These are phyloP conservation scores for Gobio gobio DNA, from an alignment of 2,113 vertebrate genomes.

Conservation along the genomic window DNA sequence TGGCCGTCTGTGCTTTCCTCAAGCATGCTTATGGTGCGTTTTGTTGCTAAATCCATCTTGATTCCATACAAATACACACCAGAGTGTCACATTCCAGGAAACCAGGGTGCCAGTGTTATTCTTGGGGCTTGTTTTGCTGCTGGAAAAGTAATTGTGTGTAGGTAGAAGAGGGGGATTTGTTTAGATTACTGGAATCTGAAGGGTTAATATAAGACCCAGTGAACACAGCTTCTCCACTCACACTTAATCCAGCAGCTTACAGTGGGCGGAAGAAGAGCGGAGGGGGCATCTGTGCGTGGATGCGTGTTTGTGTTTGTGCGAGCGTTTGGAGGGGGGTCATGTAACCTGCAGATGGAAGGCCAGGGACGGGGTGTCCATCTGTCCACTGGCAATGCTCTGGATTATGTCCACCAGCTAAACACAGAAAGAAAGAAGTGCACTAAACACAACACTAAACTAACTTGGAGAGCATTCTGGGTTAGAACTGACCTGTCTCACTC, in stretches of 20 bases:
- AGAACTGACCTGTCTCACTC: not conserved
- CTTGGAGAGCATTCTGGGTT: not conserved
- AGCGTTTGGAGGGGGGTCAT: constrained; percentile 58
- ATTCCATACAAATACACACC: not conserved
- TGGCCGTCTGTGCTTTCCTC: constrained; percentile 11
- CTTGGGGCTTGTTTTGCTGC: constrained; percentile 47
- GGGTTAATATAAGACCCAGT: constrained; percentile 77
- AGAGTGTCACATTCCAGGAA: constrained; percentile 11
- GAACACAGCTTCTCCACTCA: constrained; percentile 65
- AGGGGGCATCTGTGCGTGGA: constrained; percentile 28
- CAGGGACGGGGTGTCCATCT: constrained; percentile 72
- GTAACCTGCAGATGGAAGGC: constrained; percentile 75
- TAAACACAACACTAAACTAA: not conserved
- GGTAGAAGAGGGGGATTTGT: constrained; percentile 72
- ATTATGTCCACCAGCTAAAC: constrained; percentile 53
- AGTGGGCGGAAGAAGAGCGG: constrained; percentile 44
- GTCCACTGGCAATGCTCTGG: constrained; percentile 59
- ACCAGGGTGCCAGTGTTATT: not conserved
- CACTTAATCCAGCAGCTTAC: constrained; percentile 74
- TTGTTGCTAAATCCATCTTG: not conserved
- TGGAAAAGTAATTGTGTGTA: constrained; percentile 69
- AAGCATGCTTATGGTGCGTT: not conserved
- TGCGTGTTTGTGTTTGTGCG: constrained; percentile 42
- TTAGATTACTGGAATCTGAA: constrained; percentile 77
- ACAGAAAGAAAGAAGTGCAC: constrained; percentile 18